A percentile compares a stretch with the other conserved stretches of the same genome.
Conservation (phyloP, 2,797 vertebrate species). For the Xyrichtys novacula region DNA sequence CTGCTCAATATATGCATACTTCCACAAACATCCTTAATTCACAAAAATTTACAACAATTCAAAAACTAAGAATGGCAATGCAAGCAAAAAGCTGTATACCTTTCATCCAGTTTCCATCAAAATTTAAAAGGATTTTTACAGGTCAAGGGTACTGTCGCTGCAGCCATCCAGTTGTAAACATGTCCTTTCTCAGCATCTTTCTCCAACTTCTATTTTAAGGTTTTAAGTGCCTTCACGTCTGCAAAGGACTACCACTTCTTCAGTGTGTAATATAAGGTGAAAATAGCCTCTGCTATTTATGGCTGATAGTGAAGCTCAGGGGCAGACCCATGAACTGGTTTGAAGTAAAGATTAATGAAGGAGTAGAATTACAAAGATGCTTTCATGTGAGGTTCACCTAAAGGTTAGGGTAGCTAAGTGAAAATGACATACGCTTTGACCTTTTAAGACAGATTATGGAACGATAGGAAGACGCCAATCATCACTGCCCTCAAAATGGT, state of each 20-base stretch:
- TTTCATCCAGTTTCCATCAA: not conserved
- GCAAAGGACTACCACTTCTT: not conserved
- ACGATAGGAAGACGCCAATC: too few relatives aligned
- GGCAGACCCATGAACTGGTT: not conserved
- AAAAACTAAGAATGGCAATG: too few relatives aligned
- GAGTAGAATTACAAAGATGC: not conserved
- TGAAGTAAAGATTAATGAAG: not conserved
- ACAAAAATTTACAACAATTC: too few relatives aligned
- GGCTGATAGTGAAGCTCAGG: not conserved
- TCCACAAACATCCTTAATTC: too few relatives aligned
- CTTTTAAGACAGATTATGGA: not conserved
- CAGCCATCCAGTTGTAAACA: not conserved
- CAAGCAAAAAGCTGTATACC: not conserved
- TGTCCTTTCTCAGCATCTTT: constrained; percentile 6
- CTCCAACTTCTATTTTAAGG: not conserved
- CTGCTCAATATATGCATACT: too few relatives aligned
- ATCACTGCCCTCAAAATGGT: too few relatives aligned
- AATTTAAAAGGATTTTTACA: not conserved
- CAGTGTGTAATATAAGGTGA: not conserved
- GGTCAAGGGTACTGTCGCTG: not conserved
- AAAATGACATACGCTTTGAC: not conserved
- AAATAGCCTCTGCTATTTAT: not conserved
- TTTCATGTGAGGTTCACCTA: not conserved
- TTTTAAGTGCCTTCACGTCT: not conserved
- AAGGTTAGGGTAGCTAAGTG: not conserved